phyloP scores from a whole-genome alignment of 1,140 invertebrate genomes.

The Hyposmocoma kahamanoa region DNA sequence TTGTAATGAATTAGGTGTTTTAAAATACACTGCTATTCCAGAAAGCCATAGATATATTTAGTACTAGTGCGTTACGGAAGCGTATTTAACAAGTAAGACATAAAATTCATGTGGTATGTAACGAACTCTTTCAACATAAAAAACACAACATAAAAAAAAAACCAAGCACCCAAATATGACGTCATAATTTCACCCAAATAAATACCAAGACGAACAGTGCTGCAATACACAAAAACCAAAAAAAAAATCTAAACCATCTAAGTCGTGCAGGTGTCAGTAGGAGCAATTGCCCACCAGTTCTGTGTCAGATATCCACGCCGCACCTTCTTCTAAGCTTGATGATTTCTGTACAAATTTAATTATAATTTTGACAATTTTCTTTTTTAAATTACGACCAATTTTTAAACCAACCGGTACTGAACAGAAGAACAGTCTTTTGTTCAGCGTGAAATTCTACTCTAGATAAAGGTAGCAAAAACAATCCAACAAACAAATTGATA shows the following conservation, averaged over 20 bases:
- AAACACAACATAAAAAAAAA: not conserved
- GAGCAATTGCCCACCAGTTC: conserved; percentile 40
- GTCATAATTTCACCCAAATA: conserved; percentile 6
- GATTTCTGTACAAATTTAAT: conserved; percentile 48
- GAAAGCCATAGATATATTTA: too few relatives aligned
- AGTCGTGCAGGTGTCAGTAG: conserved; percentile 45
- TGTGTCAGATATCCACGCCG: conserved; percentile 68
- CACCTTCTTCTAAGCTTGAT: conserved; percentile 62
- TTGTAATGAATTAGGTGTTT: too few relatives aligned
- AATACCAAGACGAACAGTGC: conserved; percentile 10
- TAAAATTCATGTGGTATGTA: too few relatives aligned
- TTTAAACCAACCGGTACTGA: too few relatives aligned
- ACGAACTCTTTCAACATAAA: not conserved
- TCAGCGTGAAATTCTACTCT: too few relatives aligned
- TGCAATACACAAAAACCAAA: conserved; percentile 18
- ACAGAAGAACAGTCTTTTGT: too few relatives aligned
- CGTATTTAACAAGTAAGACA: too few relatives aligned
- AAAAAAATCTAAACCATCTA: conserved; percentile 33
- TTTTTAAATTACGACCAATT: too few relatives aligned
- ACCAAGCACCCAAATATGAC: not conserved
- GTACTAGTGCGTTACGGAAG: too few relatives aligned
- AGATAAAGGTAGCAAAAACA: too few relatives aligned
- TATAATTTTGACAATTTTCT: not conserved
- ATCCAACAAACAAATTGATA: too few relatives aligned
- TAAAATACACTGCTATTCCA: too few relatives aligned